phyloP scores from a whole-genome alignment of 2,113 vertebrate genomes.

The Crotalus tigris region DNA sequence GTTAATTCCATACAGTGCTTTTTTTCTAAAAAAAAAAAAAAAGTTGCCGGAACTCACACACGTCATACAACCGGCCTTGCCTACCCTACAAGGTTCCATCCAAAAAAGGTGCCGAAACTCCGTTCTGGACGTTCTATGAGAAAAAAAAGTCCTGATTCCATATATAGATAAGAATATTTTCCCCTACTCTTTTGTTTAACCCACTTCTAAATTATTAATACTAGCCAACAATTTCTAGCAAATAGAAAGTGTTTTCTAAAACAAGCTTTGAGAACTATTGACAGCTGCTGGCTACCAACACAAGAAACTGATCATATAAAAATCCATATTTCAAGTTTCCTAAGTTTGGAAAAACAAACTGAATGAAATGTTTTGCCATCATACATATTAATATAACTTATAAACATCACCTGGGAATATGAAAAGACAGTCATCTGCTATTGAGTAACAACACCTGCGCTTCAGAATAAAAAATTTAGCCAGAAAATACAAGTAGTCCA shows the following conservation, averaged over 20 bases:
- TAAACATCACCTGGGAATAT: conserved; percentile 67
- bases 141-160: too few species aligned
- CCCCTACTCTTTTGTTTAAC: neutral
- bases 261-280: neutral
- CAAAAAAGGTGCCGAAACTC: too few species aligned
- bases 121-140: too few species aligned
- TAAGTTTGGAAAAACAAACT: neutral
- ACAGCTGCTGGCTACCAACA: neutral
- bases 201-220: neutral
- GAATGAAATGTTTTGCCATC: neutral
- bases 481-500: conserved; percentile 90
- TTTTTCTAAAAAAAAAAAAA: too few species aligned
- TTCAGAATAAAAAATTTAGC: conserved; percentile 82
- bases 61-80: too few species aligned
- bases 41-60: too few species aligned
- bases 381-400: neutral
- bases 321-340: neutral
- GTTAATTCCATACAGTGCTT: neutral
- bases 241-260: neutral
- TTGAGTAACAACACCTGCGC: conserved; percentile 82
- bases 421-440: conserved; percentile 83
- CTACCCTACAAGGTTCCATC: too few species aligned
- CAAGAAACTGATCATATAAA: neutral
- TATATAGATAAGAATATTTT: neutral
- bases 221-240: neutral